Evolutionary conservation across 2,888 invertebrate species (phyloP).

Genomic region (Lithophane ornitopus): DNA sequence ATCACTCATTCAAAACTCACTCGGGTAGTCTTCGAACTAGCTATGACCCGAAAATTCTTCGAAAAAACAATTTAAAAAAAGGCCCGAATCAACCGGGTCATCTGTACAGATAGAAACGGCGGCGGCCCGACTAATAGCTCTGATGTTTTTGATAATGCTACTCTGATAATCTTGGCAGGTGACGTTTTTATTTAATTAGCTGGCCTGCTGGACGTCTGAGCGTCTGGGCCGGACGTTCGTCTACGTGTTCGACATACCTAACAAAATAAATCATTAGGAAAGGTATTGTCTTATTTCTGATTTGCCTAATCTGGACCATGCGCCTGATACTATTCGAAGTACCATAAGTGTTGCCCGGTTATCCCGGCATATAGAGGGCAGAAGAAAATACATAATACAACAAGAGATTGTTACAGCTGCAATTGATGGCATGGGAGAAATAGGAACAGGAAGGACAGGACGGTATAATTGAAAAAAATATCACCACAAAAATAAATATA

Average conservation of each 20-base stretch:
- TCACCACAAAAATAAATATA: too few relatives aligned
- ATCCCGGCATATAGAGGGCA: too few relatives aligned
- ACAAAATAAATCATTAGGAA: not conserved
- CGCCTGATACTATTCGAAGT: too few relatives aligned
- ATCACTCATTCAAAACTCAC: constrained; percentile 6
- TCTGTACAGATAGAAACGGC: constrained; percentile 22
- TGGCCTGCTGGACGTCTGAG: constrained; percentile 6
- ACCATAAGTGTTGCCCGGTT: too few relatives aligned
- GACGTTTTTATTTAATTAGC: constrained; percentile 51
- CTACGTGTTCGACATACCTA: not conserved
- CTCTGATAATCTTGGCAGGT: constrained; percentile 33
- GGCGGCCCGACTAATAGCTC: constrained; percentile 41
- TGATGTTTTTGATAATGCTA: constrained; percentile 52
- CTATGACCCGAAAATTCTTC: constrained; percentile 27
- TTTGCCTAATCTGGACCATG: too few relatives aligned
- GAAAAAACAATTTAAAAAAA: constrained; percentile 11
- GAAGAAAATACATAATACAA: too few relatives aligned
- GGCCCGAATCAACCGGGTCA: constrained; percentile 39
- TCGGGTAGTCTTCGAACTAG: not conserved
- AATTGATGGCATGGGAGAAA: too few relatives aligned
- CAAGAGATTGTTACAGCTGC: too few relatives aligned
- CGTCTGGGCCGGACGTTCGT: too few relatives aligned
- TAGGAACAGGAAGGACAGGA: too few relatives aligned
- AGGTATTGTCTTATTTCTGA: too few relatives aligned
- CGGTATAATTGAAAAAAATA: too few relatives aligned